These are phyloP conservation scores for Hiodon tergisus DNA, from an alignment of 2,113 vertebrate genomes.

Conservation along the genomic window DNA sequence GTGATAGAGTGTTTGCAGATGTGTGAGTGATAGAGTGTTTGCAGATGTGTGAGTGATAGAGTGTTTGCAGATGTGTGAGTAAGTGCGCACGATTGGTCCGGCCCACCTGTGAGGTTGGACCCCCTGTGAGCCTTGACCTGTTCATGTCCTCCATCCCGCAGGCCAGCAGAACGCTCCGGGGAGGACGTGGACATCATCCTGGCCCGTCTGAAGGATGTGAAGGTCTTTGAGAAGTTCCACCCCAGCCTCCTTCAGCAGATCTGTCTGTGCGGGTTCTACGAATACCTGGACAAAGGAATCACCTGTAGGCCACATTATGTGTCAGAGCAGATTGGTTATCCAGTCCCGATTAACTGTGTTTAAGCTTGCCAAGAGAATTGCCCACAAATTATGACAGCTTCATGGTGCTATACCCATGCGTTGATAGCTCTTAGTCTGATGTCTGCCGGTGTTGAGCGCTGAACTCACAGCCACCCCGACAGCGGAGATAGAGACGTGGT, in stretches of 20 bases:
- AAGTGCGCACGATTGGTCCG: not conserved
- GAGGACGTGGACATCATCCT: conserved; percentile 96
- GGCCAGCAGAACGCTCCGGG: conserved; percentile 84
- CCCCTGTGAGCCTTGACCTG: not conserved
- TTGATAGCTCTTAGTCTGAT: no score
- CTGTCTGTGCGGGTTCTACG: conserved; percentile 89
- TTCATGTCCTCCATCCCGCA: conserved; percentile 45
- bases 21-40: no score
- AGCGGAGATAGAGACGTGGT: conserved; percentile 70
- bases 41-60: no score
- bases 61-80: not conserved
- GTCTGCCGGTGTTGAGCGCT: no score
- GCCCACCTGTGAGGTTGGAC: not conserved
- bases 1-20: no score
- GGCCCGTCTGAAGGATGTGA: conserved; percentile 82
- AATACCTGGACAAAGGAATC: conserved; percentile 90
- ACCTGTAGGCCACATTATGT: conserved; percentile 71
- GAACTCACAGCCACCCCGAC: conserved; percentile 51
- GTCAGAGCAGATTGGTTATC: not conserved
- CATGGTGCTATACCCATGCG: no score
- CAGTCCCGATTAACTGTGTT: not conserved
- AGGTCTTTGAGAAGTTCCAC: conserved; percentile 92
- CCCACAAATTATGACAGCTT: not conserved
- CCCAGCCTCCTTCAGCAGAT: conserved; percentile 89
- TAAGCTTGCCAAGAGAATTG: not conserved